Evolutionary conservation across 2,888 invertebrate species (phyloP).

Genomic region (Chrysolina haemoptera): DNA sequence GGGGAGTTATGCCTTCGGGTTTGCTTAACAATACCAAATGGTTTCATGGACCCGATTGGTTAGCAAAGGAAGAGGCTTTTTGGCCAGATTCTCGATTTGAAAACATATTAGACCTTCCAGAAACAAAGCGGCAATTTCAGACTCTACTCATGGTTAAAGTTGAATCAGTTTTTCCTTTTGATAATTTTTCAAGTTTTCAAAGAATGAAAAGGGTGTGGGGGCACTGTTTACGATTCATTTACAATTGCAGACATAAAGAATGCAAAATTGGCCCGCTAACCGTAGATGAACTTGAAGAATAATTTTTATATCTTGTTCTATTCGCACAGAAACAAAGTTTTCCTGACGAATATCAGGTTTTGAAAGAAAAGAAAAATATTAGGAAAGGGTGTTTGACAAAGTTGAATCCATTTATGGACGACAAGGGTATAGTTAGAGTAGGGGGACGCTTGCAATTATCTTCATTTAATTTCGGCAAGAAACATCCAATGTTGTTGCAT

Average conservation of each 20-base stretch:
- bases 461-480: neutral
- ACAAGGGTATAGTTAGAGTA: neutral
- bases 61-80: neutral
- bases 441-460: constrained; percentile 1
- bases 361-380: constrained; percentile 3
- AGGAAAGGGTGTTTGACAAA: neutral
- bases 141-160: constrained; percentile 3
- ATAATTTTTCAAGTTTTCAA: neutral
- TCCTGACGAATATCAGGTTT: neutral
- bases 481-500: constrained; percentile 7
- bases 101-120: neutral
- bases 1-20: constrained; percentile 8
- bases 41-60: constrained; percentile 6
- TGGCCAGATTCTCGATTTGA: constrained; percentile 3
- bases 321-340: constrained; percentile 13
- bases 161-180: constrained; percentile 3
- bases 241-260: neutral
- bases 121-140: constrained; percentile 1
- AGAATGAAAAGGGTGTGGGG: constrained; percentile 15
- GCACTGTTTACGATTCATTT: neutral
- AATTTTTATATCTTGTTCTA: neutral
- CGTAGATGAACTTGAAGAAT: neutral
- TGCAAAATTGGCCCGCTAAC: neutral
- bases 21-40: constrained; percentile 6
- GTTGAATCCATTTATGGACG: constrained; percentile 15